Evolutionary conservation across 2,113 vertebrate genomes (phyloP), one percentile per base, ranked within the genome.

Genomic region (Deroptyus accipitrinus): DNA sequence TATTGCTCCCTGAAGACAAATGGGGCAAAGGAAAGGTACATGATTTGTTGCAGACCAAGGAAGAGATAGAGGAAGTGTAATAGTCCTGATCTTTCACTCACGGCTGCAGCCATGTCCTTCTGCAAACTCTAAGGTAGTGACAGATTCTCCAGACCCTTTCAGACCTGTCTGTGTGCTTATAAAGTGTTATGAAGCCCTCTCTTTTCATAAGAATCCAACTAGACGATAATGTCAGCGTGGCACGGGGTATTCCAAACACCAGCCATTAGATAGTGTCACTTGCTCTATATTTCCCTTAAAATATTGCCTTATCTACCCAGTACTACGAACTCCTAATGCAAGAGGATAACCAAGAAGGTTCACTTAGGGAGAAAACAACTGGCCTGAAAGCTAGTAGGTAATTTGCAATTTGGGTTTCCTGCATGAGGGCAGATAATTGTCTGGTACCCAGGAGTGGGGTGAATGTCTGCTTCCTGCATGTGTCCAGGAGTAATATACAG

Each of bases 401-500:
- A 75, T 90, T 85, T 83, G n/a, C 31, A 59, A 88, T 51, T 51
- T 44, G 94, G 70, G 27, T 67, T 82, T 89, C 51, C 83, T 66
- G 72, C 3, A 1, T 5, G 79, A 85, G 73, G 94, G 85, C 72
- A 83, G 76, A 70, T 76, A 89, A 44, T n/a, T 66, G 27, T 76
- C 70, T 86, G 64, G 83, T 70, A 83, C 55, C 72, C 72, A 51
- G 85, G 35, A 68, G 68, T 11, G 68, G 91, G 93, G 68, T 85
- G 81, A 52, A 49, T 37, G 59, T 70, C 79, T 75, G 84, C 91
- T 92, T 79, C 76, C 94, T 92, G 91, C 28, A 1, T 59, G 85
- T 13, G 75, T 88, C 88, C 76, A 69, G 90, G 61, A 94, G 44
- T 37, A 91, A 94, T 81, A 91, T 59, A 83, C 95, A 77, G 90